Base-by-base conservation (phyloP, 2,113 vertebrate genomes). In the Ammospiza caudacuta region DNA sequence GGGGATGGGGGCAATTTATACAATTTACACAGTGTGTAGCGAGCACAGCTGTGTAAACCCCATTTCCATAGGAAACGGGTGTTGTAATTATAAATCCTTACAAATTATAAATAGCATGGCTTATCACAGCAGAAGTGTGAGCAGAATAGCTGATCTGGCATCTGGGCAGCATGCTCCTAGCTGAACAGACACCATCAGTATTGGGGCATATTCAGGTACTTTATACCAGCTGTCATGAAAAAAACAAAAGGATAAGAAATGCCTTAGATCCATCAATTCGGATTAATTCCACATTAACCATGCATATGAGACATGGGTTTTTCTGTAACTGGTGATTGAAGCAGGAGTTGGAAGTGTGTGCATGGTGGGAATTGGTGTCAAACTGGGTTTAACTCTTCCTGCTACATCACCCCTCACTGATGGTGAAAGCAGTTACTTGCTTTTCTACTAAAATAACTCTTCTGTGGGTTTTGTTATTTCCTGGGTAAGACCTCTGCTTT, bases 41-140 rank as follows among this genome's bases (percentile, higher is more conserved):
- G 55, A 62, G 43, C 75, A 88, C 88, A 93, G 94, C 90, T 94
- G 92, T 51, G 79, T 46, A 85, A 96, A 79, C 33, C 70, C 73
- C 0, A 3, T 93, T 93, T 94, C 94, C 85, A 92, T 75, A 87
- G 82, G 88, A 87, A 93, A 90, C 4, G 11, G 31, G 85, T 43
- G 61, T n/a, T 67, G 24, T 39, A 94, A 94, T 95, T 95, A 93
- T 43, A 76, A 94, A 93, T 59, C 75, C 82, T 85, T 79, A n/a
- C 62, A 79, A 75, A 85, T 76, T 93, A 94, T 72, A 93, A 93
- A 92, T 93, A 92, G 88, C 51, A 37, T 4, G 63, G 15, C 29
- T 68, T 70, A 68, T 81, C 68, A 49, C 78, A 92, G 89, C 75
- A 47, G 86, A 90, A 75, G 86, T 87, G 86, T 84, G 92, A 96